These are phyloP conservation scores for Chondrosia reniformis DNA, from an alignment of 37 sponge, comb jelly and placozoan genomes.

Conservation along the genomic window DNA sequence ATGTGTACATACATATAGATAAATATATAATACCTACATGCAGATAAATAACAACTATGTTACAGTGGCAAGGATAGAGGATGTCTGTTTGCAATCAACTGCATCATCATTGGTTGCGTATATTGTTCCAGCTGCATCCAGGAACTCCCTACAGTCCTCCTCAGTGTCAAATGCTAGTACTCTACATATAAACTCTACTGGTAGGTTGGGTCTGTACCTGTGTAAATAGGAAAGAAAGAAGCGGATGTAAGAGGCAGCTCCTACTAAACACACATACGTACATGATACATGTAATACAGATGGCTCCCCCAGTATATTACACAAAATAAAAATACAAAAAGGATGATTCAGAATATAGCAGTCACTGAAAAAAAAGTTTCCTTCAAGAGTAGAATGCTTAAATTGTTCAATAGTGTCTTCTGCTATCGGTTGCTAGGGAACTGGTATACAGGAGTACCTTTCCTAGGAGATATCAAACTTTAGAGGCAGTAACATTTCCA, in stretches of 20 bases:
- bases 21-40: not conserved
- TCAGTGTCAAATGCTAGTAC: conserved; percentile 52
- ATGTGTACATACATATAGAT: not conserved
- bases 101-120: conserved; percentile 17
- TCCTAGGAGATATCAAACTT: too few relatives aligned
- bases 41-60: not conserved
- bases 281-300: not conserved
- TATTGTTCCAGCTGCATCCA: conserved; percentile 9
- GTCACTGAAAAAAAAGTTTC: too few relatives aligned
- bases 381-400: too few relatives aligned
- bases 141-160: conserved; percentile 61
- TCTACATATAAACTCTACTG: conserved; percentile 36
- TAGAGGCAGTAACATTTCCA: too few relatives aligned
- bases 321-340: not conserved
- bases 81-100: conserved; percentile 22
- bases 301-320: not conserved
- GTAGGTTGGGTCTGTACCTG: conserved; percentile 73
- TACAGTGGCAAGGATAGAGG: not conserved
- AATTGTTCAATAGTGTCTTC: too few relatives aligned
- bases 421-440: too few relatives aligned
- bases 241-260: not conserved
- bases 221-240: not conserved
- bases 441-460: too few relatives aligned
- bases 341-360: not conserved
- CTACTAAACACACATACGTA: not conserved